These are phyloP conservation scores for Drosophila neutralis DNA, from an alignment of 2,888 invertebrate species.

Conservation along the genomic window DNA sequence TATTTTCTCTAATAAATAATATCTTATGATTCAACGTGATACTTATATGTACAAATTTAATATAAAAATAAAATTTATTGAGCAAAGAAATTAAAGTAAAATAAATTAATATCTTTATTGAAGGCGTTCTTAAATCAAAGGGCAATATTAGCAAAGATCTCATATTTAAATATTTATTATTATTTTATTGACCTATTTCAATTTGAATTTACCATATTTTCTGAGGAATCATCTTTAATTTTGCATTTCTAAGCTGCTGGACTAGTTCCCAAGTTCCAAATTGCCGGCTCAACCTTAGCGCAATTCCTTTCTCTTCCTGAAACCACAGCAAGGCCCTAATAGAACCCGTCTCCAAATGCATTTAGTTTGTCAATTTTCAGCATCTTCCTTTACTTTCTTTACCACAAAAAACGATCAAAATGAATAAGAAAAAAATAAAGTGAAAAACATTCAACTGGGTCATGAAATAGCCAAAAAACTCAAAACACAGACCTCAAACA, in stretches of 20 bases:
- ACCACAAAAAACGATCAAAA: slow-evolving; percentile 54
- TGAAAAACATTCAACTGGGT: slow-evolving; percentile 66
- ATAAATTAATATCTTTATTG: not conserved
- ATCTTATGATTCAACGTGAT: not conserved
- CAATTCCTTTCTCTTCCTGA: slow-evolving; percentile 47
- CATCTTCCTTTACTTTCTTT: slow-evolving; percentile 67
- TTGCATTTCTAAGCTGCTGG: not conserved
- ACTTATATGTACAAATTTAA: too few species aligned
- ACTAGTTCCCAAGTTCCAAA: slow-evolving; percentile 16
- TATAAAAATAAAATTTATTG: not conserved
- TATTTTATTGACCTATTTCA: not conserved
- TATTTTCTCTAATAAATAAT: not conserved
- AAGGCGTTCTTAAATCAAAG: not conserved
- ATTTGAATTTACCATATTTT: not conserved
- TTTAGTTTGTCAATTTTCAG: slow-evolving; percentile 21
- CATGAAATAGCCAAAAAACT: slow-evolving; percentile 53
- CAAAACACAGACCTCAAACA: slow-evolving; percentile 62
- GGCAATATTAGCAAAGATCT: not conserved
- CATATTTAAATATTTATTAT: not conserved
- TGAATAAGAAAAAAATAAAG: slow-evolving; percentile 26
- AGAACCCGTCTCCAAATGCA: slow-evolving; percentile 27
- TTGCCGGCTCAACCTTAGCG: slow-evolving; percentile 3
- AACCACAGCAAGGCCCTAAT: slow-evolving; percentile 15
- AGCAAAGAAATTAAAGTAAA: not conserved
- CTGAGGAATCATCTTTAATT: not conserved